Base-by-base conservation (phyloP, 1,140 invertebrate species). In the Calephelis nemesis region DNA sequence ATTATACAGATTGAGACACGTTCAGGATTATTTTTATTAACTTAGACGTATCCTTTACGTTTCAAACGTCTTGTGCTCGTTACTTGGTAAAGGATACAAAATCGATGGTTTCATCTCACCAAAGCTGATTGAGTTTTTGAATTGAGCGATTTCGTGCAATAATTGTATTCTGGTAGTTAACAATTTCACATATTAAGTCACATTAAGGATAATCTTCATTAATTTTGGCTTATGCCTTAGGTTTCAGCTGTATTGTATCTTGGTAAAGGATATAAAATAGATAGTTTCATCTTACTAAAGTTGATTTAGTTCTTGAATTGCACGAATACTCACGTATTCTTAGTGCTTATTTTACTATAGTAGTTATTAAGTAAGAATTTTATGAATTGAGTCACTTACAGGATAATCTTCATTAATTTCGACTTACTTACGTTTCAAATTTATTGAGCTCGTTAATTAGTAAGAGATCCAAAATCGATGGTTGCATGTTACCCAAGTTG, bases 281-380 rank as follows among this genome's bases (percentile, higher is more conserved):
- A 19, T 1, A 1, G 15, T 19, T 19, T 19, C 1, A 19, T 19
- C 15, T 19, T 74, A 81, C 78, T 70, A 81, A 84, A 85, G 73
- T 83, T 86, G 81, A 87, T 85, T 85, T 80, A 77, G 72, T 75
- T 82, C 81, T 83, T 76, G 78, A 82, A 79, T 75, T 78, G 72
- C 75, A 76, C 68, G 74, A 75, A 81, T 68, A 76, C 71, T 0
- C 15, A 19, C 15, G 15, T 19, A 19, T 19, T 19, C 15, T 19
- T 49, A 30, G 70, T 77, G 77, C 77, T 79, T 77, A 81, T 73
- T 79, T 70, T 72, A 74, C 67, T 73, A 65, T 70, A 65, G 67
- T 65, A 67, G 71, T 68, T 70, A n/a, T n/a, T n/a, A n/a, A n/a
- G n/a, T n/a, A 73, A 75, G 77, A 72, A 72, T 63, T 74, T 42